These are phyloP conservation scores for Caenorhabditis sp. DNA, from an alignment of 2,888 invertebrate species.

Conservation along the genomic window DNA sequence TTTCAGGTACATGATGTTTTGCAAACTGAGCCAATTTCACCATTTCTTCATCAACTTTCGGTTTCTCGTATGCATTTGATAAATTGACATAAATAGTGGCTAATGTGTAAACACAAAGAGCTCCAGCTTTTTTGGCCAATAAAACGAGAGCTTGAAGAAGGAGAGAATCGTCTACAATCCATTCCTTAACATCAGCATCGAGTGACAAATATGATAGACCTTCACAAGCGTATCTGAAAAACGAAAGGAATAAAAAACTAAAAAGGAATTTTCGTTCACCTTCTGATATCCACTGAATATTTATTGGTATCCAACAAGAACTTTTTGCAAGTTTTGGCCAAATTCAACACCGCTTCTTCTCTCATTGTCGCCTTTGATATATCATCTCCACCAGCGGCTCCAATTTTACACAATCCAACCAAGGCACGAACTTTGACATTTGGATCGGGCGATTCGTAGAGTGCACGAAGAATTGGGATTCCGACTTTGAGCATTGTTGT, in stretches of 20 bases:
- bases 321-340: slow-evolving; percentile 91
- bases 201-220: slow-evolving; percentile 90
- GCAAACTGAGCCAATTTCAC: slow-evolving; percentile 94
- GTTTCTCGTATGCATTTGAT: slow-evolving; percentile 96
- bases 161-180: slow-evolving; percentile 84
- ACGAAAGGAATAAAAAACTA: neutral
- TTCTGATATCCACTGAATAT: slow-evolving; percentile 64
- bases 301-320: slow-evolving; percentile 69
- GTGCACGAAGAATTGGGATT: slow-evolving; percentile 87
- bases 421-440: slow-evolving; percentile 79
- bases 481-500: slow-evolving; percentile 80
- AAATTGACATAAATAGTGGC: slow-evolving; percentile 93
- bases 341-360: slow-evolving; percentile 88
- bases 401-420: slow-evolving; percentile 90
- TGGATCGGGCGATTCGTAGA: slow-evolving; percentile 89
- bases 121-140: slow-evolving; percentile 55
- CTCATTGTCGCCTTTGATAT: slow-evolving; percentile 92
- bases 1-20: slow-evolving; percentile 96
- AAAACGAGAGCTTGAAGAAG: slow-evolving; percentile 76
- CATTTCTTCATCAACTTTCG: slow-evolving; percentile 94
- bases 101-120: slow-evolving; percentile 79
- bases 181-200: slow-evolving; percentile 98
- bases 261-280: slow-evolving; percentile 12
- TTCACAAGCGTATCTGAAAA: slow-evolving; percentile 66
- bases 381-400: slow-evolving; percentile 89